Percentiles rank a stretch among this genome's conserved stretches.
These are phyloP conservation scores for Drosophila flavopinicola DNA, from an alignment of 2,888 invertebrate genomes.

Conservation along the genomic window DNA sequence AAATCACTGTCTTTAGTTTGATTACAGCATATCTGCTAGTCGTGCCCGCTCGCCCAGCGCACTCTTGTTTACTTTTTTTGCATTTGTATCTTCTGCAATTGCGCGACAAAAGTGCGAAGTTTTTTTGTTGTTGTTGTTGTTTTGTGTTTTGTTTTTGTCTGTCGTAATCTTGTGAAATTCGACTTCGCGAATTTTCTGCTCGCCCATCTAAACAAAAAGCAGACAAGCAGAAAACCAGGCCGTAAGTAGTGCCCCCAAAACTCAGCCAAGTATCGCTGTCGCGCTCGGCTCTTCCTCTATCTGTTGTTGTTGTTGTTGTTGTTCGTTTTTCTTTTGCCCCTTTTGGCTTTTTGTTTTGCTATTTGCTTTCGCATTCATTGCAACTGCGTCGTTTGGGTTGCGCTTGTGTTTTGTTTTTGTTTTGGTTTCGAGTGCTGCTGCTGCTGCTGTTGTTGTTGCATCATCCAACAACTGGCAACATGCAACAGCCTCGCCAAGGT, in stretches of 20 bases:
- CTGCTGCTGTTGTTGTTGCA: slow-evolving; percentile 60
- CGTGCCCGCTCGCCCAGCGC: background rate
- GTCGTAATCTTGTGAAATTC: slow-evolving; percentile 75
- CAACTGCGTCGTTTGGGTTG: slow-evolving; percentile 55
- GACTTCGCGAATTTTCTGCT: slow-evolving; percentile 63
- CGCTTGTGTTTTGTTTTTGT: too few relatives aligned
- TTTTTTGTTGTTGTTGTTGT: slow-evolving; percentile 14
- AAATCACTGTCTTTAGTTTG: too few relatives aligned
- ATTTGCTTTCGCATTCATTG: slow-evolving; percentile 61
- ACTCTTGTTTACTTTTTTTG: slow-evolving; percentile 2
- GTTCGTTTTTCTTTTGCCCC: slow-evolving; percentile 16
- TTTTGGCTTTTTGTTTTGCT: slow-evolving; percentile 55
- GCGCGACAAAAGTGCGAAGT: slow-evolving; percentile 69
- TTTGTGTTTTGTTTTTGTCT: slow-evolving; percentile 16
- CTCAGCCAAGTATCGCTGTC: slow-evolving; percentile 14
- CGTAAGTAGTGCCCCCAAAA: slow-evolving; percentile 31
- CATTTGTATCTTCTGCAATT: slow-evolving; percentile 51
- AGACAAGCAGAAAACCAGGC: slow-evolving; percentile 50
- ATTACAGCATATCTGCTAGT: background rate
- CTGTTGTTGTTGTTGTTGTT: background rate
- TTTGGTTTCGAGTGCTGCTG: slow-evolving; percentile 27
- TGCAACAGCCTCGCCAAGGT: slow-evolving; percentile 56
- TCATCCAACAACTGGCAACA: slow-evolving; percentile 66
- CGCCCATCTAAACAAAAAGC: slow-evolving; percentile 53
- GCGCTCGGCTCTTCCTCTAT: too few relatives aligned